These are phyloP conservation scores for Semotilus atromaculatus DNA, from an alignment of 2,797 vertebrate species.

Conservation along the genomic window DNA sequence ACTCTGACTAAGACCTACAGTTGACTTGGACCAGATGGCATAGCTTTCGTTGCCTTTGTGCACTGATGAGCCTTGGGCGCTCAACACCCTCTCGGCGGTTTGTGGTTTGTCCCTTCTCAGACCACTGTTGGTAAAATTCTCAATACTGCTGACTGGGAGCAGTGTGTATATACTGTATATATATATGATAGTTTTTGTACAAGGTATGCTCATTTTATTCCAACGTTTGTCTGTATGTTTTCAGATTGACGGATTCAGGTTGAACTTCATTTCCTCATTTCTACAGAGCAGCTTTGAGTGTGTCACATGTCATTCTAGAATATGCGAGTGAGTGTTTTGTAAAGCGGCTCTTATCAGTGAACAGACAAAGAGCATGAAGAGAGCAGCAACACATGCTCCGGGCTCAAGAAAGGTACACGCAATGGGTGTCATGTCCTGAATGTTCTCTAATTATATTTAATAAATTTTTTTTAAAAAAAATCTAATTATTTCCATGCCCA, in stretches of 20 bases:
- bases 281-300: not conserved
- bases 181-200: too few species aligned
- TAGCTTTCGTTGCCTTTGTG: too few species aligned
- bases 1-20: too few species aligned
- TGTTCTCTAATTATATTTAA: too few species aligned
- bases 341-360: constrained; percentile 50
- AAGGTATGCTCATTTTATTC: not conserved
- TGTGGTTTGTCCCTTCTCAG: too few species aligned
- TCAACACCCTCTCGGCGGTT: too few species aligned
- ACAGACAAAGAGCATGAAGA: constrained; percentile 37
- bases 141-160: too few species aligned
- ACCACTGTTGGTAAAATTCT: too few species aligned
- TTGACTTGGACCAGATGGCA: too few species aligned
- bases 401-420: not conserved
- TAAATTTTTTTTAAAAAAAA: not conserved
- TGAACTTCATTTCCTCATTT: not conserved
- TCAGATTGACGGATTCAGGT: not conserved
- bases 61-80: too few species aligned
- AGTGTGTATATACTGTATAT: too few species aligned
- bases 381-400: constrained; percentile 25
- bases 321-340: constrained; percentile 36
- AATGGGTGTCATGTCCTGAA: not conserved
- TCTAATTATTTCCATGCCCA: not conserved
- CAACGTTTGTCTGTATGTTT: not conserved
- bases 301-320: not conserved